These are phyloP conservation scores for Rhea americana DNA, from an alignment of 2,113 vertebrate genomes.

Conservation along the genomic window DNA sequence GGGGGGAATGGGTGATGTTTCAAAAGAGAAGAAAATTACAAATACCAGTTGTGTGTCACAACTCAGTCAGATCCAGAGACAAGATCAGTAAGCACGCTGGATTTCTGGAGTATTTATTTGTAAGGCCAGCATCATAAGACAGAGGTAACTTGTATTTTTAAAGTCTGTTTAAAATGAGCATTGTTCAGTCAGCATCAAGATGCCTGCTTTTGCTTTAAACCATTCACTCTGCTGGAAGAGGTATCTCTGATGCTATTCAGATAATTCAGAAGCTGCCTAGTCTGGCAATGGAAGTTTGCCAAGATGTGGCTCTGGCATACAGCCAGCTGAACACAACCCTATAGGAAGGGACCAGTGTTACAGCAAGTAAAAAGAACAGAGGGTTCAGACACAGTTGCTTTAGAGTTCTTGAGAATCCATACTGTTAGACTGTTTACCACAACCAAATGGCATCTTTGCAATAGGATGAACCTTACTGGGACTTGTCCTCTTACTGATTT, in stretches of 20 bases:
- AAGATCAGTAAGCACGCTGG: not conserved
- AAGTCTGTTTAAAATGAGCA: not conserved
- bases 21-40: not conserved
- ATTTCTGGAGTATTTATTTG: not conserved
- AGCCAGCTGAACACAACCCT: not conserved
- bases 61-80: not conserved
- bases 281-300: not conserved
- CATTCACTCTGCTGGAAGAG: not conserved
- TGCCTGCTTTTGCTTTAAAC: not conserved
- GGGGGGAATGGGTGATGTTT: not conserved
- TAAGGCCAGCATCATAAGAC: not conserved
- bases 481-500: not conserved
- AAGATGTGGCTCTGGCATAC: not conserved
- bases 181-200: not conserved
- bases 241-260: not conserved
- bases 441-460: not conserved
- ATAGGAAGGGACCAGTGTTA: not conserved
- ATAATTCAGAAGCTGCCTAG: not conserved
- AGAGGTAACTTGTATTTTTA: not conserved
- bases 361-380: not conserved
- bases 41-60: not conserved
- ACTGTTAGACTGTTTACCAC: not conserved
- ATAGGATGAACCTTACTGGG: not conserved
- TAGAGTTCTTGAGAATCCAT: not conserved
- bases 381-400: not conserved